These are phyloP conservation scores for Oreochromis niloticus DNA, from an alignment of 2,113 vertebrate genomes.

Conservation along the genomic window DNA sequence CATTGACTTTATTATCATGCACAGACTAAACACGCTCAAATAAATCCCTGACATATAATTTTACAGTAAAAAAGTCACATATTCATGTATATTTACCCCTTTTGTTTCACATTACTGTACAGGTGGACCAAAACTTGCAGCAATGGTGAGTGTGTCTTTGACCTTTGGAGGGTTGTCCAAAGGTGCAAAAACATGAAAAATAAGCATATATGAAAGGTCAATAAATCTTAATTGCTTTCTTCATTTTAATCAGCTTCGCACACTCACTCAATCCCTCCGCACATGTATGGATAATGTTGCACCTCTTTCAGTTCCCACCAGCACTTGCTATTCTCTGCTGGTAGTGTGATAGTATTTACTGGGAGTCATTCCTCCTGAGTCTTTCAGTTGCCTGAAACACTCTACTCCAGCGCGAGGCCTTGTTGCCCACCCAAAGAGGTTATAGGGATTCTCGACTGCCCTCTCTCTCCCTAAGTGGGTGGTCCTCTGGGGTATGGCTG, in stretches of 20 bases:
- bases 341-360: conserved; percentile 55
- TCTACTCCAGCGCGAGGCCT: conserved; percentile 72
- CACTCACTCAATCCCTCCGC: background rate
- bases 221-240: background rate
- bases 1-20: background rate
- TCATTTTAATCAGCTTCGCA: background rate
- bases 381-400: conserved; percentile 73
- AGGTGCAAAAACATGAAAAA: background rate
- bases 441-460: conserved; percentile 73
- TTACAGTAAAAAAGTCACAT: background rate
- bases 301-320: conserved; percentile 48
- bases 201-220: background rate
- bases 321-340: conserved; percentile 51
- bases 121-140: background rate
- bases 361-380: conserved; percentile 58
- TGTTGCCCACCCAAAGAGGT: conserved; percentile 81
- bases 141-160: conserved; percentile 22
- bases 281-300: background rate
- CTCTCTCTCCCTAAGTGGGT: conserved; percentile 78
- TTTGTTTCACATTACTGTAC: background rate
- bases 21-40: background rate
- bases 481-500: conserved; percentile 76
- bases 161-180: background rate
- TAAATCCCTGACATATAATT: background rate
- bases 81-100: background rate